Conservation (phyloP, 1,140 invertebrate genomes). For the Hylaeus anthracinus region DNA sequence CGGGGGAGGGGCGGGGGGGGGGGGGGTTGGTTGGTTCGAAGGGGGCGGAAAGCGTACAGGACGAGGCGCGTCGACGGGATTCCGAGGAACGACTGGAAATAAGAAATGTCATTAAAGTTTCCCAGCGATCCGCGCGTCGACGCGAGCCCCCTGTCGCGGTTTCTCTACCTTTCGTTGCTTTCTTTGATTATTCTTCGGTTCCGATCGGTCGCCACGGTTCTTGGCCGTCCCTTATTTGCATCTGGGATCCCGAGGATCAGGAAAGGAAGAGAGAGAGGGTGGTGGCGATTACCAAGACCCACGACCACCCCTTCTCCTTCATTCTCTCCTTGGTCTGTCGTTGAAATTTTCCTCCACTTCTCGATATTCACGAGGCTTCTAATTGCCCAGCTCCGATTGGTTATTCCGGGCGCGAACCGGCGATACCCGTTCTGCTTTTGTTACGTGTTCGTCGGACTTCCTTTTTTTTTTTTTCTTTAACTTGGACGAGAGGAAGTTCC, state of each 20-base stretch:
- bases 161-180: neutral
- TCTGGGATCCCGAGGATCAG: slow-evolving; percentile 4
- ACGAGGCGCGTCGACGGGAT: slow-evolving; percentile 40
- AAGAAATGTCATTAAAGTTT: slow-evolving; percentile 72
- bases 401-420: slow-evolving; percentile 41
- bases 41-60: neutral
- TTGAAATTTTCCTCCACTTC: slow-evolving; percentile 33
- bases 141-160: slow-evolving; percentile 23
- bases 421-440: slow-evolving; percentile 42
- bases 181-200: slow-evolving; percentile 31
- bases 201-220: neutral
- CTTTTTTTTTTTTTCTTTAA: neutral
- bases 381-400: slow-evolving; percentile 51
- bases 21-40: neutral
- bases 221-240: slow-evolving; percentile 12
- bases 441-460: slow-evolving; percentile 8
- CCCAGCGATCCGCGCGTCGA: slow-evolving; percentile 41
- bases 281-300: neutral
- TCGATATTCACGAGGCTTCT: slow-evolving; percentile 25
- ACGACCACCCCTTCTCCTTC: slow-evolving; percentile 5
- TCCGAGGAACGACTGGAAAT: slow-evolving; percentile 47
- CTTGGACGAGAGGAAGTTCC: no score
- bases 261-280: no score
- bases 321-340: neutral
- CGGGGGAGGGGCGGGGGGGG: neutral